Base-by-base conservation (phyloP, 2,113 vertebrate species). In the Cynocephalus volans region DNA sequence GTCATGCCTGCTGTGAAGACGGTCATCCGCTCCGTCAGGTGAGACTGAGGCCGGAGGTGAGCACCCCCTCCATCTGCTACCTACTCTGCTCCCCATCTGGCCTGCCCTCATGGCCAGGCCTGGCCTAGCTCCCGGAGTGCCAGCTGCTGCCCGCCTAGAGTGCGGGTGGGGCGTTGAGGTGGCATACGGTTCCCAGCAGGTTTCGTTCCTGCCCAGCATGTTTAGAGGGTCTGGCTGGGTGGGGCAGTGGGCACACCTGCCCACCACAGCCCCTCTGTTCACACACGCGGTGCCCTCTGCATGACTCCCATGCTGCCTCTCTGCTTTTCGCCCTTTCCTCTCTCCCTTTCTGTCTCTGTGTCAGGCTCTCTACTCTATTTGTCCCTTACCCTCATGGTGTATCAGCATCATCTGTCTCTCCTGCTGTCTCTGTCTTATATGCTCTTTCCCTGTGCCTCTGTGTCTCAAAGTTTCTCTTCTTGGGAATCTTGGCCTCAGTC, bases 1-100 rank as follows among this genome's bases (percentile, higher is more conserved):
- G 98, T 99, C 91, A 99, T 99, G 98, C 99, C 99, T 0, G 99
- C 99, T 0, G 99, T 99, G 98, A 99, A 99, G 98, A 99, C 99
- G 0, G 98, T 99, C 48, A 99, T 99, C 97, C 98, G 99, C 72
- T 99, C 99, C 0, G 99, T 99, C 97, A 99, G 99, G 99, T 99
- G 97, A 98, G 99, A 17, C 93, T 31, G 52, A 80, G 54, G 56
- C 73, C 69, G 24, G 41, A 77, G 73, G 86, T 31, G 28, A 87
- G 79, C 28, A 6, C 26, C 23, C 18, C 1, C 23, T 28, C 58
- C 50, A 0, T 0, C 6, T 67, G 73, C 8, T 0, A 23, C 88
- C 89, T 67, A 19, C n/a, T 41, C 70, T 86, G 84, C 83, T 84
- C 73, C 87, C 81, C 81, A 62, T 81, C 50, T 87, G 88, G 93